Conservation (phyloP, 2,113 vertebrate genomes). For the Malurus melanocephalus region DNA sequence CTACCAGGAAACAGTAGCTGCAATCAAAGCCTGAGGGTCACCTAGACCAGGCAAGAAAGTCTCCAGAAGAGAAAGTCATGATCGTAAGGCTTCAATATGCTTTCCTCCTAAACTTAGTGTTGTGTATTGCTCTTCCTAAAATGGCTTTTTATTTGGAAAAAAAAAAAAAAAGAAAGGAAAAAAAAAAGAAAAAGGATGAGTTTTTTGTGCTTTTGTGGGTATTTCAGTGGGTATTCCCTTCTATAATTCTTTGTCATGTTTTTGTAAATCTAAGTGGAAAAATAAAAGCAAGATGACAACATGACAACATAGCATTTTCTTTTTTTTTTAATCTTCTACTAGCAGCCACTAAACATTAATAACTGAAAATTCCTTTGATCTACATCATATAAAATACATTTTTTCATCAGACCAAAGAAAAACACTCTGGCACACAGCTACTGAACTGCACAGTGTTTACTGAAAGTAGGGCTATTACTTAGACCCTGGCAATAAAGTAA, state of each 20-base stretch:
- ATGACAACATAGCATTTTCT: not conserved
- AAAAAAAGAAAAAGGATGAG: not conserved
- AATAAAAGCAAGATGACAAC: not conserved
- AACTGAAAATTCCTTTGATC: not conserved
- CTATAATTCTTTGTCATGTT: not conserved
- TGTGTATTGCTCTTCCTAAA: not conserved
- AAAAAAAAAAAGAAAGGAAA: not conserved
- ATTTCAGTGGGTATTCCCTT: not conserved
- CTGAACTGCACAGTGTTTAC: not conserved
- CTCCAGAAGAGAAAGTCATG: not conserved
- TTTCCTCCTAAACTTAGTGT: not conserved
- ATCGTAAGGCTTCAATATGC: not conserved
- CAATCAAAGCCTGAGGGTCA: not conserved
- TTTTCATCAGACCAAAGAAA: not conserved
- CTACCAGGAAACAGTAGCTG: not conserved
- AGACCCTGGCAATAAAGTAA: not conserved
- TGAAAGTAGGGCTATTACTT: not conserved
- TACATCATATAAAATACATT: not conserved
- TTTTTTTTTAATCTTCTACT: not conserved
- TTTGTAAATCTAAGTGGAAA: not conserved
- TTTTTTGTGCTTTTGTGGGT: not conserved
- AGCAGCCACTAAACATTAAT: not conserved
- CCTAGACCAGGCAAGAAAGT: not conserved
- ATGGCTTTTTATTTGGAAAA: not conserved
- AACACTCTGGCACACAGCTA: not conserved